Evolutionary conservation across 2,113 vertebrate species (phyloP), one percentile per base, ranked within the genome.

Genomic region (Mormyrus lacerda): DNA sequence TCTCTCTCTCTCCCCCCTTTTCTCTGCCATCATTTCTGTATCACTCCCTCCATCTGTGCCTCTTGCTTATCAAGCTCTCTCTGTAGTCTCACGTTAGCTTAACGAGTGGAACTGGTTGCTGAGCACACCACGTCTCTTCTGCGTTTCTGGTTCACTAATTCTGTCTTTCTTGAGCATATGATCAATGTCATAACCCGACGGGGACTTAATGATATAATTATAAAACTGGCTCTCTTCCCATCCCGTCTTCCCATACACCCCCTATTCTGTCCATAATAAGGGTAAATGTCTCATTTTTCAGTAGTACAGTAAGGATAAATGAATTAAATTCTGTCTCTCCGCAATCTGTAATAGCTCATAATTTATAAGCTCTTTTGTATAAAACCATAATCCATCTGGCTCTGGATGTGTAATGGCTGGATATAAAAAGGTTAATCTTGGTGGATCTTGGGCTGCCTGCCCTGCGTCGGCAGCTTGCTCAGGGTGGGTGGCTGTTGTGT

Each of bases 161-260:
- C 61, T 39, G 48, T 89, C 84, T 47, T 50, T 90, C 42, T 85
- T 42, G 85, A 84, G 39, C 87, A 48, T 61, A 84, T 88, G 24
- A 88, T 79, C 90, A 93, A 94, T 94, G 94, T 94, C 92, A 94
- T 93, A 92, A 95, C 93, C 93, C 91, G 94, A 93, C 94, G 91
- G 93, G 90, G 85, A 92, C 92, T 93, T 94, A 95, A 95, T 94
- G 93, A 95, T 92, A 92, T 94, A 92, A 94, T 94, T 95, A 95
- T 79, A 94, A 95, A 95, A 95, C 92, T 91, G 69, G 87, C 65
- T 55, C 44, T 55, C 19, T n/a, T 31, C 24, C 21, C 15, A 48
- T 8, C 42, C 42, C 88, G 24, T 90, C 17, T 31, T 15, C 42
- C 88, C 83, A 58, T 39, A 55, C 69, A 27, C 47, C 76, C 83